A percentile compares a stretch with the other conserved stretches of the same genome.
These are phyloP conservation scores for Campodea augens DNA, from an alignment of 1,140 invertebrate genomes.

Conservation along the genomic window DNA sequence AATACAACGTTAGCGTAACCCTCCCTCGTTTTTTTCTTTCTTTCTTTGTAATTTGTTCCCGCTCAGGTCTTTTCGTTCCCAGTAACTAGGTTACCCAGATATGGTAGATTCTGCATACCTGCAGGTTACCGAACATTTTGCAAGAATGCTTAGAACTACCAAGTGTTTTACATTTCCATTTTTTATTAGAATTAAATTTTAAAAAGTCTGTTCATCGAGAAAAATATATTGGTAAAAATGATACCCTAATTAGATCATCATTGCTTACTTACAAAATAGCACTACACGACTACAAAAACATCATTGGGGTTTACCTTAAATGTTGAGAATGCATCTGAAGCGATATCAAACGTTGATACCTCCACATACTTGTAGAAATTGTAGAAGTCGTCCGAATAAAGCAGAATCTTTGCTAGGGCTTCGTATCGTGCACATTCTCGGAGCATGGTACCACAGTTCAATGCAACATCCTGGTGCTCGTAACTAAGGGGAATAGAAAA, in stretches of 20 bases:
- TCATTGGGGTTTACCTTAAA: conserved; percentile 99
- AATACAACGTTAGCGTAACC: too few species aligned
- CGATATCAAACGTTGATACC: conserved; percentile 99
- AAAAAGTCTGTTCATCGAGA: conserved; percentile 3
- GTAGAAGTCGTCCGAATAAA: conserved; percentile 94
- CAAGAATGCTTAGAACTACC: too few species aligned
- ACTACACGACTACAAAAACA: too few species aligned
- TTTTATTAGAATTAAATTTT: neutral
- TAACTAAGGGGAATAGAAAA: conserved; percentile 69
- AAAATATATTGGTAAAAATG: conserved; percentile 4
- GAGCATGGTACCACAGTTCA: conserved; percentile 98
- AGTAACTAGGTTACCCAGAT: too few species aligned
- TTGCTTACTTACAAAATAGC: neutral
- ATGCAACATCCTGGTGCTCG: conserved; percentile 94
- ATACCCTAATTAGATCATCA: neutral
- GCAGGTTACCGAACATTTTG: too few species aligned
- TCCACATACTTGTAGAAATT: conserved; percentile 99
- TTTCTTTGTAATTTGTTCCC: too few species aligned
- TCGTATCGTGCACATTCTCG: conserved; percentile 95
- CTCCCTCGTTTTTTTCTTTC: too few species aligned
- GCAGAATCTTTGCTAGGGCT: conserved; percentile 92
- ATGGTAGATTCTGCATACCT: too few species aligned
- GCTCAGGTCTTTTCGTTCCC: too few species aligned
- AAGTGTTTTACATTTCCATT: neutral
- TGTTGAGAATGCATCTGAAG: conserved; percentile 99